Evolutionary conservation across 2,797 vertebrate genomes (phyloP), one percentile per base, ranked within the genome.

Genomic region (Crenuchus spilurus): DNA sequence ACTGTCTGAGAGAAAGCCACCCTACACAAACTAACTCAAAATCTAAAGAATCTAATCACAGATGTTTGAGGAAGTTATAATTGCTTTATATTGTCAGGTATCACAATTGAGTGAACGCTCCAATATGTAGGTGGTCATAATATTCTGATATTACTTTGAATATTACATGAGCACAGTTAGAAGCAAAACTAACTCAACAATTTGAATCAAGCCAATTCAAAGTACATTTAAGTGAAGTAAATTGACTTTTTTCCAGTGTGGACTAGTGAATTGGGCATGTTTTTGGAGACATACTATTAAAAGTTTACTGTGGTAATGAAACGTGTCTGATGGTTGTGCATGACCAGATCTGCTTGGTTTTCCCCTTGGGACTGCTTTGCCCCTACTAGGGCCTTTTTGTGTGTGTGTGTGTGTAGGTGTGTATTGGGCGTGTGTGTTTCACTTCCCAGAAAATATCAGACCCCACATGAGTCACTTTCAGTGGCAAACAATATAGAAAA

Each of bases 401-500:
- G 28, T n/a, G 37, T 1, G 10, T 11, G 35, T 69, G 48, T 46
- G 28, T 48, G 10, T 42, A 26, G 30, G 41, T 1, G 35, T 31
- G 51, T 31, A 9, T 10, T 4, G 35, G 10, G 35, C 35, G 54
- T 28, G 13, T 30, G 5, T 48, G n/a, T 90, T 76, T 82, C 64
- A 70, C 72, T 92, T 92, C 91, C 89, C 88, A 89, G 84, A 91
- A 91, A 76, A 46, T 70, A 66, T 61, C 26, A 61, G 68, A 9
- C 67, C 74, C 61, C 42, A 26, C 58, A 63, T 91, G 88, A 92
- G 81, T 91, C 89, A 91, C 82, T 22, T 14, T 10, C 58, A 80
- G 77, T 62, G 77, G 63, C 61, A 8, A 76, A 83, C 80, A 86
- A 79, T 35, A 30, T 79, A 82, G 79, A 22, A 48, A 51, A 33